Conservation (phyloP, 1,140 invertebrate genomes). For the Drosophila hydei region DNA sequence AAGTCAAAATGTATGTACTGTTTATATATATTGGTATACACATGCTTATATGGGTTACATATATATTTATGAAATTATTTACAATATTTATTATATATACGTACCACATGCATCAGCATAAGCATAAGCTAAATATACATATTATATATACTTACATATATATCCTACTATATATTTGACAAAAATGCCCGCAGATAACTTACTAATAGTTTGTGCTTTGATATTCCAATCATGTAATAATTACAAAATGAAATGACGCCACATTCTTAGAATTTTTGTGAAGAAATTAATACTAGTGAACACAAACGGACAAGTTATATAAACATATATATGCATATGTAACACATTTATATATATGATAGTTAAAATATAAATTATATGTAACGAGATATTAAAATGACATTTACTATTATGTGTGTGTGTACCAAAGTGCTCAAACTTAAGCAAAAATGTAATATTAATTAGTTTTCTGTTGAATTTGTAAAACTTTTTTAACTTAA, state of each 20-base stretch:
- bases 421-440: slow-evolving; percentile 74
- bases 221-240: slow-evolving; percentile 57
- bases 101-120: slow-evolving; percentile 40
- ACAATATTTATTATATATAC: slow-evolving; percentile 59
- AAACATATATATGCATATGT: slow-evolving; percentile 43
- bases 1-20: slow-evolving; percentile 41
- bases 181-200: slow-evolving; percentile 26
- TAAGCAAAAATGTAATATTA: slow-evolving; percentile 56
- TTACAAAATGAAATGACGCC: slow-evolving; percentile 36
- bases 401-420: slow-evolving; percentile 64
- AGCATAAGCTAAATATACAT: slow-evolving; percentile 42
- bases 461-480: slow-evolving; percentile 74
- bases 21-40: slow-evolving; percentile 49
- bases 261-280: slow-evolving; percentile 55
- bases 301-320: slow-evolving; percentile 54
- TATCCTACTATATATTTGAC: slow-evolving; percentile 47
- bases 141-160: slow-evolving; percentile 36
- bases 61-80: slow-evolving; percentile 48
- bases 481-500: slow-evolving; percentile 69
- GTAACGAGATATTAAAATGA: slow-evolving; percentile 58
- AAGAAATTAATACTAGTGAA: slow-evolving; percentile 50
- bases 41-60: slow-evolving; percentile 45
- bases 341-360: slow-evolving; percentile 51
- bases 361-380: slow-evolving; percentile 57
- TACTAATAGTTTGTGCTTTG: slow-evolving; percentile 49